A percentile compares a stretch with the other conserved stretches of the same genome.
phyloP scores from a whole-genome alignment of 2,113 vertebrate genomes.

The Corvus hawaiiensis region DNA sequence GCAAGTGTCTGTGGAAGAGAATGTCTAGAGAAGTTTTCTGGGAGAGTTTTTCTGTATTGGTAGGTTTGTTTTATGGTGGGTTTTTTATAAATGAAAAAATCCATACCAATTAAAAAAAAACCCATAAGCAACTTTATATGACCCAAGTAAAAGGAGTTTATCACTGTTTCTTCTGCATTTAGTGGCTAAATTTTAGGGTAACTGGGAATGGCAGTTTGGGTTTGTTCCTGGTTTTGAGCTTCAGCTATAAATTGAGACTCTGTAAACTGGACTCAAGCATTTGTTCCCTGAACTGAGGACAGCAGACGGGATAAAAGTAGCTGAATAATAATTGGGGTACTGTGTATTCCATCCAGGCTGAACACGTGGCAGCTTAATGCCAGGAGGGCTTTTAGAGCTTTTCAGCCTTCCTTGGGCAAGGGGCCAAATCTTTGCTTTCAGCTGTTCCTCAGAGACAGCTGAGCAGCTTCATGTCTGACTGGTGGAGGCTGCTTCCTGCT shows the following conservation, averaged over 20 bases:
- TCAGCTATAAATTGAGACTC: neutral
- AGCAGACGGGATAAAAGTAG: constrained; percentile 10
- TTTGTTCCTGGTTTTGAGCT: neutral
- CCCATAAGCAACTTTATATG: neutral
- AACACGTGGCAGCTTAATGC: constrained; percentile 49
- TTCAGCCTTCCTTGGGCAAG: constrained; percentile 2
- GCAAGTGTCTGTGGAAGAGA: neutral
- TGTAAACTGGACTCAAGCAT: neutral
- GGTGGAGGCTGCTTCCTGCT: neutral
- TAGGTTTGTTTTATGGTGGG: neutral
- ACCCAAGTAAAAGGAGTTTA: neutral
- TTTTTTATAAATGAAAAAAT: neutral
- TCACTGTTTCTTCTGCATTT: neutral
- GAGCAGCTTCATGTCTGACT: neutral
- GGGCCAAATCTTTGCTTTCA: constrained; percentile 8
- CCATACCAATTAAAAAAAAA: neutral
- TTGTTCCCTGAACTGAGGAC: neutral
- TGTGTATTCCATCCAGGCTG: constrained; percentile 14
- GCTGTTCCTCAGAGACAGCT: constrained; percentile 14
- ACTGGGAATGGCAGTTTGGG: neutral
- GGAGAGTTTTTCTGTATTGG: neutral
- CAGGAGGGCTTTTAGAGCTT: constrained; percentile 40
- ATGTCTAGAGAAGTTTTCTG: neutral
- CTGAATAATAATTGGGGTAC: constrained; percentile 38
- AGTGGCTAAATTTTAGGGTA: neutral